Evolutionary conservation across 2,797 vertebrate species (phyloP), one percentile per base, ranked within the genome.

Genomic region (Macropodus opercularis): DNA sequence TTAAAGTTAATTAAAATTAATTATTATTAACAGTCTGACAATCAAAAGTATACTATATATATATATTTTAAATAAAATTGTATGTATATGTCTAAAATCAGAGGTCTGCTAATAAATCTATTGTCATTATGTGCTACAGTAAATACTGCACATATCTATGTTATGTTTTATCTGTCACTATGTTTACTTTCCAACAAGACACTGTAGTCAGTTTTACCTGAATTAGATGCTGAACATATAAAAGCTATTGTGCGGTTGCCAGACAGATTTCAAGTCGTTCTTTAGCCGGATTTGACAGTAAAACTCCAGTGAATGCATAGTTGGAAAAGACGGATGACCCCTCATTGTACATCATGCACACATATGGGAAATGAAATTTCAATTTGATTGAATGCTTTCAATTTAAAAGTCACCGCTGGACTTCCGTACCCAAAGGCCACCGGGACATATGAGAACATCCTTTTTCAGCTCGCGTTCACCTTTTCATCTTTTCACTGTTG

Each of bases 321-420:
- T 22, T 42, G 34, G 11, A 67, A 51, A 75, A 60, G 56, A 70
- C n/a, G 23, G 23, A 77, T 35, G 15, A 34, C n/a, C 18, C 8
- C 27, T 8, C 19, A 22, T 59, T 54, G 24, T 63, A 27, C 32
- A 58, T 55, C 56, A 53, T 8, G 18, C 54, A 36, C 36, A 47
- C 71, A 38, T 52, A 57, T 35, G 67, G 81, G 82, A 88, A 83
- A 85, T 84, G 22, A 85, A 81, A 72, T 69, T 67, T 72, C 74
- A 50, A 51, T 72, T 64, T 87, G 76, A 90, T 83, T 72, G 85
- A 86, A 83, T 48, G 65, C 63, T 83, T 85, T 79, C 69, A 79
- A 83, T 85, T 85, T 75, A 56, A 69, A 39, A 46, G 74, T 61
- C 71, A 17, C 13, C 13, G 23, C 59, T n/a, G 61, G 53, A 41